phyloP scores from a whole-genome alignment of 2,113 vertebrate species.

The Pterocles orientalis region DNA sequence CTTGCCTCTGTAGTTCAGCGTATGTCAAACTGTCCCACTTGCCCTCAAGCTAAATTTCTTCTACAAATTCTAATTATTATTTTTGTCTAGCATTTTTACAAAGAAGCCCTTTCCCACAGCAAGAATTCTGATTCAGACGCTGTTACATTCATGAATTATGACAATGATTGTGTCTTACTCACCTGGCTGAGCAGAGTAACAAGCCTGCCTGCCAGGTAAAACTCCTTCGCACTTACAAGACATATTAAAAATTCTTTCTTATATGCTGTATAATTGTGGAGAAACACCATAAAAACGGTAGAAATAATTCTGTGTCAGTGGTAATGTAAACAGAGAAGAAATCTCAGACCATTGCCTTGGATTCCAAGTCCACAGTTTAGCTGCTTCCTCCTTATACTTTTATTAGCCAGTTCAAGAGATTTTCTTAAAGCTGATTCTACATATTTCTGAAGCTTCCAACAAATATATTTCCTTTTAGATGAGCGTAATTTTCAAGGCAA shows the following conservation, averaged over 20 bases:
- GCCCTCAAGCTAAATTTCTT: background rate
- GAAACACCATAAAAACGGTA: background rate
- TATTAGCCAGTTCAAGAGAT: accelerated
- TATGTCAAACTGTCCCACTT: background rate
- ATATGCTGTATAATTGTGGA: background rate
- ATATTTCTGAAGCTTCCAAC: background rate
- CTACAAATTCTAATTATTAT: background rate
- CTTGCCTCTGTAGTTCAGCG: background rate
- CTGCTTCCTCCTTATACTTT: background rate
- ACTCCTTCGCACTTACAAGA: background rate
- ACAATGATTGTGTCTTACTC: background rate
- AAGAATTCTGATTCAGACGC: background rate
- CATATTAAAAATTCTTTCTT: background rate
- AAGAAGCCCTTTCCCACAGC: background rate
- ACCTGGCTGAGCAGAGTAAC: background rate
- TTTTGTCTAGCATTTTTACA: background rate
- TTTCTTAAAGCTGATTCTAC: background rate
- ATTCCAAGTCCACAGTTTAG: background rate
- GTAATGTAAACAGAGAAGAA: background rate
- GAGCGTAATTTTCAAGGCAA: background rate
- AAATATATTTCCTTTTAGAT: background rate
- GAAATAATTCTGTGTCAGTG: background rate
- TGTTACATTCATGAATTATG: background rate
- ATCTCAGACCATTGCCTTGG: background rate
- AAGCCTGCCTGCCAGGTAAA: background rate